phyloP scores from a whole-genome alignment of 1,140 invertebrate species.

The Apocrypta bakeri region DNA sequence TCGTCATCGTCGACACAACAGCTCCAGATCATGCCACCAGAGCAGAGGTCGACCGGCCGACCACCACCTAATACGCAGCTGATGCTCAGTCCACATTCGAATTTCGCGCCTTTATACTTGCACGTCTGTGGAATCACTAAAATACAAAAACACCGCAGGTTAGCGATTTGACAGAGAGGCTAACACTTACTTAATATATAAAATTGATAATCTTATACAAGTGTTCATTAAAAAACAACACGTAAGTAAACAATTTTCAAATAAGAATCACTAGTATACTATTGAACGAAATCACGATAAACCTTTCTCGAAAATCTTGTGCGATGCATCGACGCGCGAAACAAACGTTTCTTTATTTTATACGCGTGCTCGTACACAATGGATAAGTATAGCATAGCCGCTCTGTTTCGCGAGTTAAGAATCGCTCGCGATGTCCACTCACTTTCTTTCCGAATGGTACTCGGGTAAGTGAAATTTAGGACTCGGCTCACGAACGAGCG shows the following conservation, averaged over 20 bases:
- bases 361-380: constrained; percentile 9
- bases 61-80: constrained; percentile 91
- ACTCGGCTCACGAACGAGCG: constrained; percentile 60
- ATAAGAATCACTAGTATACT: neutral
- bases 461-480: constrained; percentile 67
- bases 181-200: too few relatives aligned
- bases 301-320: neutral
- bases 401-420: constrained; percentile 68
- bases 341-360: neutral
- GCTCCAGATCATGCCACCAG: constrained; percentile 94
- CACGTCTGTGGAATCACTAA: constrained; percentile 95
- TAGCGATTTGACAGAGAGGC: too few relatives aligned
- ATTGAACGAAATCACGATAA: constrained; percentile 5
- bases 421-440: constrained; percentile 27
- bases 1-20: constrained; percentile 91
- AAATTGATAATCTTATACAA: too few relatives aligned
- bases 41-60: constrained; percentile 91
- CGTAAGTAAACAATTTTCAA: neutral
- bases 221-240: too few relatives aligned
- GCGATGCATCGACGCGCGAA: neutral
- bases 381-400: constrained; percentile 42
- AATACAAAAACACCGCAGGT: constrained; percentile 61
- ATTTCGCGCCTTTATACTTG: constrained; percentile 90
- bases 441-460: constrained; percentile 64
- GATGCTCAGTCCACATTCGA: constrained; percentile 91